Evolutionary conservation across 2,888 invertebrate genomes (phyloP).

Genomic region (Protodeltote pygarga): DNA sequence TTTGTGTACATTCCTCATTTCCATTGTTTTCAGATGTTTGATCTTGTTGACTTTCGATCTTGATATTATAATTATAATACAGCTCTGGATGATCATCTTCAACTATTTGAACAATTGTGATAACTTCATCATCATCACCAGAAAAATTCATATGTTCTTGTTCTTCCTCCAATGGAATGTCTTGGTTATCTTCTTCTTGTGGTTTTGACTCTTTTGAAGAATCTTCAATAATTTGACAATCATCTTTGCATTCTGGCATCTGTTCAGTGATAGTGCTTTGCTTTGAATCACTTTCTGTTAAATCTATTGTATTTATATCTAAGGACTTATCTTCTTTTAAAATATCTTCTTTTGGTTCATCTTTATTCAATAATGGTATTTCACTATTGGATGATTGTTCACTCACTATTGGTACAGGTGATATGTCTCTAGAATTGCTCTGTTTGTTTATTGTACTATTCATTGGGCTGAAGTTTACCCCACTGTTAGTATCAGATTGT

Average conservation of each 20-base stretch:
- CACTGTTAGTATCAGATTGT: constrained; percentile 72
- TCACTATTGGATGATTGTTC: constrained; percentile 33
- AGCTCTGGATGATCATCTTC: constrained; percentile 80
- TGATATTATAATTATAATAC: constrained; percentile 77
- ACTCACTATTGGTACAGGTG: constrained; percentile 55
- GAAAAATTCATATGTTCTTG: constrained; percentile 70
- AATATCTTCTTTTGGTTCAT: constrained; percentile 14
- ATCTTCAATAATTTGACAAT: constrained; percentile 27
- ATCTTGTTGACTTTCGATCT: constrained; percentile 72
- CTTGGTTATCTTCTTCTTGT: constrained; percentile 46
- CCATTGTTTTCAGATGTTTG: constrained; percentile 34
- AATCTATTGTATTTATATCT: constrained; percentile 26
- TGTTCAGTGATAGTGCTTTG: constrained; percentile 23
- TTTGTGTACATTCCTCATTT: constrained; percentile 48
- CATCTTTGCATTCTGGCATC: constrained; percentile 26
- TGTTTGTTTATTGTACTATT: constrained; percentile 56
- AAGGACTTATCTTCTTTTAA: constrained; percentile 13
- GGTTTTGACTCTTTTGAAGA: constrained; percentile 32
- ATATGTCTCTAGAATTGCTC: constrained; percentile 63
- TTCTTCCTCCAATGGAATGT: constrained; percentile 65
- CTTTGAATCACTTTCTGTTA: constrained; percentile 34
- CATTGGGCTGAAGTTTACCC: constrained; percentile 64
- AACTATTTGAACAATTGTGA: constrained; percentile 83
- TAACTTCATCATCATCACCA: constrained; percentile 82
- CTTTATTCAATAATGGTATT: constrained; percentile 30